These are phyloP conservation scores for Lithophane socia DNA, from an alignment of 2,888 invertebrate genomes.

Conservation along the genomic window DNA sequence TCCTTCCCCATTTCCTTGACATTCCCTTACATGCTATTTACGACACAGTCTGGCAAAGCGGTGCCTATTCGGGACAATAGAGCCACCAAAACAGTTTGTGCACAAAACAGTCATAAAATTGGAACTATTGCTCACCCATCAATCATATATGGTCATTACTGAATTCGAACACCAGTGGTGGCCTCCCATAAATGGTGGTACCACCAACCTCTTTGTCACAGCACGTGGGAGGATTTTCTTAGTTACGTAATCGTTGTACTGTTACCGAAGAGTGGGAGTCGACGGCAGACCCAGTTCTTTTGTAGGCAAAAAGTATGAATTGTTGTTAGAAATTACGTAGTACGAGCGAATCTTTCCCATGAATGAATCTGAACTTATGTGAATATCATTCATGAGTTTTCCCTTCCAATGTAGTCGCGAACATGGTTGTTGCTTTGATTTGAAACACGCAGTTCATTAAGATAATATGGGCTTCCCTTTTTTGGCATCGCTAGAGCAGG, in stretches of 20 bases:
- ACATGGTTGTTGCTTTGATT: conserved; percentile 14
- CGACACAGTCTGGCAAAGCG: conserved; percentile 1
- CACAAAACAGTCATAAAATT: conserved; percentile 46
- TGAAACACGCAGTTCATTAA: not conserved
- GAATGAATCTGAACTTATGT: conserved; percentile 55
- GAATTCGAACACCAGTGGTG: conserved; percentile 30
- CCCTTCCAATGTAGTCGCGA: conserved; percentile 29
- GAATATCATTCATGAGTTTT: conserved; percentile 64
- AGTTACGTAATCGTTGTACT: conserved; percentile 60
- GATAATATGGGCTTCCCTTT: not conserved
- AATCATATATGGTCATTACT: conserved; percentile 64
- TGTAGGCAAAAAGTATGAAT: conserved; percentile 58
- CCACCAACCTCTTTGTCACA: conserved; percentile 46
- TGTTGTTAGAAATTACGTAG: conserved; percentile 65
- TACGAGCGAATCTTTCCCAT: conserved; percentile 65
- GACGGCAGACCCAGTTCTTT: conserved; percentile 60
- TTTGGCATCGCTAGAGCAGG: not conserved
- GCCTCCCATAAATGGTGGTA: conserved; percentile 44
- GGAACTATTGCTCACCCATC: conserved; percentile 42
- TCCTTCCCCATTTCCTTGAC: not conserved
- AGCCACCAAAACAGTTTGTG: conserved; percentile 11
- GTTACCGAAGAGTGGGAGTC: conserved; percentile 59
- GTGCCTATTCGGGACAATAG: conserved; percentile 14
- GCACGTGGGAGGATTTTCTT: conserved; percentile 61
- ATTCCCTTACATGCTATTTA: not conserved